These are phyloP conservation scores for Callionymus lyra DNA, from an alignment of 2,113 vertebrate genomes.

Conservation along the genomic window DNA sequence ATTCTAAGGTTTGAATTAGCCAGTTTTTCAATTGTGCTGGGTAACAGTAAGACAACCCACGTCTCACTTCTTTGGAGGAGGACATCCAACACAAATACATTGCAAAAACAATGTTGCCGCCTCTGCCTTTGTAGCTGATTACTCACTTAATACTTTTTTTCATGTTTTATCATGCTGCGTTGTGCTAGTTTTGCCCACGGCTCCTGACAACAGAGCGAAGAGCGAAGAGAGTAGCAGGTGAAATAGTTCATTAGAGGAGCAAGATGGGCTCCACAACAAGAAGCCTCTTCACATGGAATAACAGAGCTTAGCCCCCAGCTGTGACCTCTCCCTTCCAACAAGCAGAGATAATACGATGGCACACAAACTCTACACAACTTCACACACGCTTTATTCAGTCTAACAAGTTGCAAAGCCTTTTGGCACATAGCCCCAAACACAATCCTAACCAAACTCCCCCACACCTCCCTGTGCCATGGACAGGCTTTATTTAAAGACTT, in stretches of 20 bases:
- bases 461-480: slow-evolving; percentile 13
- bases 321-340: slow-evolving; percentile 52
- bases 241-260: slow-evolving; percentile 46
- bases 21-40: slow-evolving; percentile 14
- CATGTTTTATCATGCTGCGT: slow-evolving; percentile 19
- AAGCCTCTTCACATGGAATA: slow-evolving; percentile 47
- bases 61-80: slow-evolving; percentile 14
- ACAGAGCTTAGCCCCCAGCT: slow-evolving; percentile 53
- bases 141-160: slow-evolving; percentile 38
- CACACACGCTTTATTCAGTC: slow-evolving; percentile 4
- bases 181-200: slow-evolving; percentile 26
- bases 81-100: slow-evolving; percentile 19
- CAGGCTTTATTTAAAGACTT: slow-evolving; percentile 32
- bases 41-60: not conserved
- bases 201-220: slow-evolving; percentile 29
- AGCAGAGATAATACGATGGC: slow-evolving; percentile 39
- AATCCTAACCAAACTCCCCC: too few species aligned
- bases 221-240: slow-evolving; percentile 43
- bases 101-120: slow-evolving; percentile 4
- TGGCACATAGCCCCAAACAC: slow-evolving; percentile 19
- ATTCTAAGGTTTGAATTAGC: slow-evolving; percentile 7
- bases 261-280: slow-evolving; percentile 40
- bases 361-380: slow-evolving; percentile 25
- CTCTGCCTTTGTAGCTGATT: slow-evolving; percentile 26
- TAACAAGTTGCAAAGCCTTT: slow-evolving; percentile 23